Base-by-base conservation (phyloP, 2,888 invertebrate species). In the Ariolimax columbianus region DNA sequence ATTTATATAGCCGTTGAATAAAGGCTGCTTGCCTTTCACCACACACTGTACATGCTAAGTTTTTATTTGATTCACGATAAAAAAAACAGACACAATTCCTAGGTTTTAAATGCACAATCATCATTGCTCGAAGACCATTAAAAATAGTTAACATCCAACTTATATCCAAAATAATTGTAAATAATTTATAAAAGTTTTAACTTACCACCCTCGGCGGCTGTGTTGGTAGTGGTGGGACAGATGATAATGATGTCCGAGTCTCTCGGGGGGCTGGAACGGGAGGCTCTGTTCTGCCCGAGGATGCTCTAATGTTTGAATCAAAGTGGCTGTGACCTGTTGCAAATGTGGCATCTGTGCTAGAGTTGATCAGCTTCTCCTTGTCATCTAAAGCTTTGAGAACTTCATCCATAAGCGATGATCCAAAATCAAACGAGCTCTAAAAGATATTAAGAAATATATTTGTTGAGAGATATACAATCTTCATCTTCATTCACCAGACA, bases 331-430 rank as follows among this genome's bases (percentile, higher is more conserved):
- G 70, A 63, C 73, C 63, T 23, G 33, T 72, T 38, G 70, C 30
- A 19, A 79, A 40, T 9, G 59, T 33, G 63, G 55, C 38, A 0
- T 75, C 84, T 19, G 81, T 40, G 43, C 72, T 84, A 26, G 86
- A 82, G 36, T 88, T 87, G 0, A 90, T 81, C 79, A 85, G 86
- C 73, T 87, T 89, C 87, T 92, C 91, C 77, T 91, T 91, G 83
- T 92, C 93, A 82, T 90, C 91, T 55, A 95, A 89, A n/a, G 95
- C 96, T 81, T 96, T 96, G 92, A 98, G 97, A 95, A 98, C 97
- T 82, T 97, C 96, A 91, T 98, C 98, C 93, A 98, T 95, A 80
- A 99, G 95, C 87, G 98, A 98, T 26, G 97, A 97, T 7, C 98
- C 97, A 88, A 95, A 92, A 88, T 95, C 94, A 81, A 94, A 89